These are phyloP conservation scores for Apogon talboti DNA, from an alignment of 2,797 vertebrate genomes.

Conservation along the genomic window DNA sequence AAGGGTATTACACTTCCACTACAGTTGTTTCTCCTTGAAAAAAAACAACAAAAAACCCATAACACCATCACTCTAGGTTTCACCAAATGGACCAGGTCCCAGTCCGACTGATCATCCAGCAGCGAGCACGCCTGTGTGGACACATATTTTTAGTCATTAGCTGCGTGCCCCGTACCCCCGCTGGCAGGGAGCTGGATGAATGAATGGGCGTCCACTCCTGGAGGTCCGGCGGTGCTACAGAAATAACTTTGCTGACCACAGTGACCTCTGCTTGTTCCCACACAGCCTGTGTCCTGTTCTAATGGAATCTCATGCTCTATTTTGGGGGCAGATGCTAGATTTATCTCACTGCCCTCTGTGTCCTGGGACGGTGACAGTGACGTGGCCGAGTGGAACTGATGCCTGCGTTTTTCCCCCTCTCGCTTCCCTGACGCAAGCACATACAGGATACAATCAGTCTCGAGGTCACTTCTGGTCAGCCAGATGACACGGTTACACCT, in stretches of 20 bases:
- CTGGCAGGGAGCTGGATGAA: conserved; percentile 70
- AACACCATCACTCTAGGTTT: conserved; percentile 28
- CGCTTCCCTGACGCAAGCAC: conserved; percentile 65
- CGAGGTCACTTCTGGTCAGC: conserved; percentile 42
- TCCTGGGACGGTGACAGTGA: conserved; percentile 73
- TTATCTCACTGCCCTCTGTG: conserved; percentile 79
- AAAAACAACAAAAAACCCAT: conserved; percentile 33
- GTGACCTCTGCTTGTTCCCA: conserved; percentile 79
- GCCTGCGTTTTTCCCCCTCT: conserved; percentile 28
- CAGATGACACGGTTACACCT: conserved; percentile 25
- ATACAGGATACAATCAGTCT: conserved; percentile 54
- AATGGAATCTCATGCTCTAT: conserved; percentile 74
- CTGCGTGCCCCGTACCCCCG: conserved; percentile 48
- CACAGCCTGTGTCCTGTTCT: conserved; percentile 74
- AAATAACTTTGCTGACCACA: conserved; percentile 81
- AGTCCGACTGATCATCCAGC: conserved; percentile 35
- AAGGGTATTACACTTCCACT: no score
- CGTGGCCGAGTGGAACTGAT: conserved; percentile 70
- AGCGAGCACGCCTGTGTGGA: conserved; percentile 43
- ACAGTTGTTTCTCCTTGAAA: no score
- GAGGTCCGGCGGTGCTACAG: conserved; percentile 75
- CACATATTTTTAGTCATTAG: conserved; percentile 31
- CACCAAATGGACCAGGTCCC: conserved; percentile 43
- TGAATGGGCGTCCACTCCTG: conserved; percentile 75
- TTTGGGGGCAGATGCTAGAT: conserved; percentile 72